Evolutionary conservation across 2,797 vertebrate genomes (phyloP).

Genomic region (Enteromius trimaculatus): DNA sequence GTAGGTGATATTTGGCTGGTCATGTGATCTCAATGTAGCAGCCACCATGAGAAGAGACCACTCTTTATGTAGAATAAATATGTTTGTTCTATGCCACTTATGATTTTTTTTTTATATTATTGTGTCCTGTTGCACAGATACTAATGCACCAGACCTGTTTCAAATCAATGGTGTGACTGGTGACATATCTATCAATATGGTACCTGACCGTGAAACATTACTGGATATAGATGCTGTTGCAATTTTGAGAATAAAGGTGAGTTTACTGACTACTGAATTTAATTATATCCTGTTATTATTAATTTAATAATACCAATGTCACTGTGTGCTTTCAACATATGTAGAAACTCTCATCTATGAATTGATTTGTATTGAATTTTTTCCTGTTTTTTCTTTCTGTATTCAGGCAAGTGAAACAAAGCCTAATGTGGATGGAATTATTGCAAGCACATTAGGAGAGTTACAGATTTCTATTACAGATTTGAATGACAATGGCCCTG

Average conservation of each 20-base stretch:
- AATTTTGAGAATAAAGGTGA: constrained; percentile 79
- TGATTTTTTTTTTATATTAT: neutral
- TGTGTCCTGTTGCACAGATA: constrained; percentile 57
- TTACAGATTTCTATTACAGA: constrained; percentile 82
- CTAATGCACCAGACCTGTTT: constrained; percentile 71
- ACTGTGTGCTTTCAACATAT: neutral
- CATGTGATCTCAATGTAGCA: neutral
- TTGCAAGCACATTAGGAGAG: constrained; percentile 67
- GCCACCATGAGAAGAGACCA: neutral
- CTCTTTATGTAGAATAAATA: neutral
- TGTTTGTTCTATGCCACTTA: neutral
- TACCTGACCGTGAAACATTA: constrained; percentile 85
- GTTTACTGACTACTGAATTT: neutral
- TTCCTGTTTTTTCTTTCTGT: constrained; percentile 3
- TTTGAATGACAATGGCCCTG: constrained; percentile 86
- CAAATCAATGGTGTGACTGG: constrained; percentile 68
- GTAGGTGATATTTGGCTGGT: neutral
- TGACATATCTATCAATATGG: constrained; percentile 69
- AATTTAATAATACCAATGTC: neutral
- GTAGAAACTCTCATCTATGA: no score
- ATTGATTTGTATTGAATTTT: no score
- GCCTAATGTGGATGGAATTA: constrained; percentile 66
- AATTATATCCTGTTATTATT: neutral
- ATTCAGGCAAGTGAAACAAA: constrained; percentile 81
- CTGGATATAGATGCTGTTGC: constrained; percentile 70